Base-by-base conservation (phyloP, 2,113 vertebrate genomes). In the Gadus chalcogrammus region DNA sequence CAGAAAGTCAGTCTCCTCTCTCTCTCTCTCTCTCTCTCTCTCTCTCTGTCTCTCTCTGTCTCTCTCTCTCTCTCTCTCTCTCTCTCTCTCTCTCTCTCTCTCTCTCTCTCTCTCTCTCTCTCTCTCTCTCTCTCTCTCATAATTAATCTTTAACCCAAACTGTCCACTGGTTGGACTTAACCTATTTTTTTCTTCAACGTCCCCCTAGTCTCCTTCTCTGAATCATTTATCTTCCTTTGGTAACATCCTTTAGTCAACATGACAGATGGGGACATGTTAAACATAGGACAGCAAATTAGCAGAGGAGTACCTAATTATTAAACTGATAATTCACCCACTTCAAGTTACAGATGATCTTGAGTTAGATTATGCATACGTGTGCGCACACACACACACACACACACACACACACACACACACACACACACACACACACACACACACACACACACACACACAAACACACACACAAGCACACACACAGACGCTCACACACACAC, bases 121-220 rank as follows among this genome's bases (percentile, higher is more conserved):
- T 66, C 59, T 58, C 75, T 81, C 68, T 81, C 68, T 63, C 71
- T 83, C 85, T 69, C 82, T 22, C 78, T 64, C 68, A 72, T 90
- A 88, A 91, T 90, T 90, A 88, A 89, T 86, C 79, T 79, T 77
- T 86, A 83, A 75, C 83, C 85, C 71, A 79, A 22, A 75, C 84
- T 73, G 71, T 80, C 82, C 79, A 77, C 87, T 82, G 84, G 79
- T 87, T 79, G 84, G 82, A 90, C 81, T 87, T 89, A 89, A 86
- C 88, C 88, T 84, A 88, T 83, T 88, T 89, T 89, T 82, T 89
- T 81, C 74, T 74, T 61, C 69, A 73, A 83, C 78, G 73, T 82
- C 78, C 62, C 74, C 70, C 65, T 65, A 12, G n/a, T 69, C 58
- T 48, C 17, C 20, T 9, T 31, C 59, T 53, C 72, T 68, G 70